A percentile compares a stretch with the other conserved stretches of the same genome.
These are phyloP conservation scores for Dasypus novemcinctus DNA, from an alignment of 2,113 vertebrate genomes.

Conservation along the genomic window DNA sequence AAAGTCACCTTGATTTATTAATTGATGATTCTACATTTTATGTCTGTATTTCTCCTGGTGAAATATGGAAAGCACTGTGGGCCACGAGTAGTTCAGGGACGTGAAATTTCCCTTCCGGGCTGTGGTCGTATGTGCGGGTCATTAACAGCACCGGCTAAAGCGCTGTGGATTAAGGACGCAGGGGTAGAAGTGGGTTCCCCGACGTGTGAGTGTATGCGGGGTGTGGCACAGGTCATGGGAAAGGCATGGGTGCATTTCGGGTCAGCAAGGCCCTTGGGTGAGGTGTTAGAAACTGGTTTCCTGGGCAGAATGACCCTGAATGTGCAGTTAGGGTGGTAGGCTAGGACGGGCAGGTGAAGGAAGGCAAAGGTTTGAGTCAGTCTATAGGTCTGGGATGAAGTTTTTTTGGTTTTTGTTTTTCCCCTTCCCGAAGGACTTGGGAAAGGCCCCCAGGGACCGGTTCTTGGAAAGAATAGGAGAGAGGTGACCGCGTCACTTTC, in stretches of 20 bases:
- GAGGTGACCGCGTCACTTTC: neutral
- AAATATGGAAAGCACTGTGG: neutral
- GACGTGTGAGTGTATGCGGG: too few species aligned
- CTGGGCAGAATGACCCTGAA: neutral
- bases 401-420: neutral
- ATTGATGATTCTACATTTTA: neutral
- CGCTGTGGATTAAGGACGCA: neutral
- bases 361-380: neutral
- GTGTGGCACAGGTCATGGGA: neutral
- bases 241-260: neutral
- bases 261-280: neutral
- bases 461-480: neutral
- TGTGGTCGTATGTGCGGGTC: neutral
- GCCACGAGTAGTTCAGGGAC: neutral
- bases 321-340: neutral
- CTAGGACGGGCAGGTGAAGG: neutral
- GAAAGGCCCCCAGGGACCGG: neutral
- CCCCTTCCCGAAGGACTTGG: neutral
- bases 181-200: neutral
- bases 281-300: neutral
- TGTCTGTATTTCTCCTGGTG: neutral
- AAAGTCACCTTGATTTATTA: conserved; percentile 14
- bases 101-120: neutral
- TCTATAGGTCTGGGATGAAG: neutral
- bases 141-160: neutral